Percentiles rank a stretch among this genome's conserved stretches.
phyloP scores from a whole-genome alignment of 2,888 invertebrate species.

The Lochmaea capreae region DNA sequence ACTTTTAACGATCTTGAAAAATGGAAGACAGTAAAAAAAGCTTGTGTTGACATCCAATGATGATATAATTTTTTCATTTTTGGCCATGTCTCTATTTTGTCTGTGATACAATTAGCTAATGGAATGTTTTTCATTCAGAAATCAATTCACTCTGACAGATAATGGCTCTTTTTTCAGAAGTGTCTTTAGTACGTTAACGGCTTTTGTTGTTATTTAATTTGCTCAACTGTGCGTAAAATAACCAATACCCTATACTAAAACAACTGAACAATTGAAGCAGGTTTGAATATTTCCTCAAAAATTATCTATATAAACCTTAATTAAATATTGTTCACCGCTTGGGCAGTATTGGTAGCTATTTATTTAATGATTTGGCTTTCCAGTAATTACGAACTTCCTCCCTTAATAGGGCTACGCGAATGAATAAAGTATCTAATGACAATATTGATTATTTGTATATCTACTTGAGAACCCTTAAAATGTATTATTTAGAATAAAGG shows the following conservation, averaged over 20 bases:
- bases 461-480: neutral
- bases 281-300: neutral
- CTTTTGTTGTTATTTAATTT: neutral
- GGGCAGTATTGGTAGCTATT: constrained; percentile 1
- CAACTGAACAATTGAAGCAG: neutral
- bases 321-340: neutral
- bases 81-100: no score
- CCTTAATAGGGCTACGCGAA: neutral
- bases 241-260: neutral
- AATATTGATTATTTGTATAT: neutral
- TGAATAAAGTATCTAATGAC: constrained; percentile 5
- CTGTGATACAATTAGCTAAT: no score
- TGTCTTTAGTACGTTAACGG: neutral
- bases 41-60: no score
- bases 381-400: constrained; percentile 7
- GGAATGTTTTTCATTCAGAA: no score
- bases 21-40: no score
- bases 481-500: no score
- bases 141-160: no score
- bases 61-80: no score
- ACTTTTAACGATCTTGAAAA: no score
- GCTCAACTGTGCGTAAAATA: neutral
- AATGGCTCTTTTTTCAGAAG: no score
- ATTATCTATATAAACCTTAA: constrained; percentile 4
- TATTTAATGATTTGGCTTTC: constrained; percentile 10